phyloP scores from a whole-genome alignment of 2,888 invertebrate species.

The Cynaeus angustus region DNA sequence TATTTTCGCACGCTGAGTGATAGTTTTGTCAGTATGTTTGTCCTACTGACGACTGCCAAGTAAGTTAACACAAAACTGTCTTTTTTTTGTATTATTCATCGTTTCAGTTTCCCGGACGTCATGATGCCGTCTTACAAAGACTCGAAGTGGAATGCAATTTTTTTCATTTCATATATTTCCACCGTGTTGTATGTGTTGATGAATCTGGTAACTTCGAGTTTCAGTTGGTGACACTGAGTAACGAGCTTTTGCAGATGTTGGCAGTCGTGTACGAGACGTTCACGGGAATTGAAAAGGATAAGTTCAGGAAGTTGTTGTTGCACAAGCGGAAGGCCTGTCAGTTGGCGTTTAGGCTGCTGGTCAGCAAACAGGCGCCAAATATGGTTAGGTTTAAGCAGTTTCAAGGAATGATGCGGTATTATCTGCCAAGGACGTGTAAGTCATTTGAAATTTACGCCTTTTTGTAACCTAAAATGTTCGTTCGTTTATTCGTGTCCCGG shows the following conservation, averaged over 20 bases:
- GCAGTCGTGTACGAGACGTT: constrained; percentile 94
- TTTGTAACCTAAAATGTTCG: neutral
- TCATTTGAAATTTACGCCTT: neutral
- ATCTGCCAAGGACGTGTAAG: constrained; percentile 81
- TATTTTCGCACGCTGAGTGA: constrained; percentile 87
- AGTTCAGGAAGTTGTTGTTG: constrained; percentile 86
- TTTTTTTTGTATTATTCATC: constrained; percentile 63
- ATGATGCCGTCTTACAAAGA: constrained; percentile 93
- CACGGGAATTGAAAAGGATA: constrained; percentile 88
- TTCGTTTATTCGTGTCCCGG: no score
- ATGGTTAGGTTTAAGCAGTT: constrained; percentile 84
- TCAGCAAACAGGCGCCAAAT: constrained; percentile 83
- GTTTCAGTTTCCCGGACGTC: constrained; percentile 90
- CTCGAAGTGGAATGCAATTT: constrained; percentile 87
- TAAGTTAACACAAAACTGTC: constrained; percentile 72
- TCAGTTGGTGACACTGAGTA: neutral
- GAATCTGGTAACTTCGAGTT: constrained; percentile 82
- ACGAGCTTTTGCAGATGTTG: constrained; percentile 78
- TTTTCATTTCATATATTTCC: constrained; percentile 89
- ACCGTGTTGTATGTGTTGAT: constrained; percentile 90
- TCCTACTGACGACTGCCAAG: constrained; percentile 93
- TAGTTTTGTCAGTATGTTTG: constrained; percentile 91
- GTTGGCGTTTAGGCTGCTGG: constrained; percentile 86
- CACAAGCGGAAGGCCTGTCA: constrained; percentile 89
- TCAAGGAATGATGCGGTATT: constrained; percentile 86